Base-by-base conservation (phyloP, 2,888 invertebrate species). In the Bellardia bayeri region DNA sequence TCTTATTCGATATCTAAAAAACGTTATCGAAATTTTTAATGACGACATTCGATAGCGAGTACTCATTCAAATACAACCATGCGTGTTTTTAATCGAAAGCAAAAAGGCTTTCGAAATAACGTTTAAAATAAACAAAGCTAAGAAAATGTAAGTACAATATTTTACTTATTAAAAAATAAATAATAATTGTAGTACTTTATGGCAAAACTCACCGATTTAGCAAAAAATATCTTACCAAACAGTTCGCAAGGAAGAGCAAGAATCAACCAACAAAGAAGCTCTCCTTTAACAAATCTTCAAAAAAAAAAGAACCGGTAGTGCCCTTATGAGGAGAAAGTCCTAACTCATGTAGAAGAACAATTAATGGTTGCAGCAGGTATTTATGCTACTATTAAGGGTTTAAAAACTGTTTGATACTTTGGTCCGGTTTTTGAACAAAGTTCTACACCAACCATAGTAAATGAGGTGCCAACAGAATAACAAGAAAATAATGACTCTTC, bases 301-400 rank as follows among this genome's bases (percentile, higher is more conserved):
- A 40, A 45, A 5, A 11, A 72, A 58, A 45, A 56, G 58, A 56
- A 58, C 61, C 6, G 61, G 75, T 49, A 49, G 75, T 13, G 33
- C 49, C 61, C 63, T 3, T 75, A 51, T 61, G 61, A 75, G n/a
- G 75, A 75, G 49, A 75, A 75, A 61, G 30, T 61, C 14, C 40
- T 72, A 11, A 37, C 72, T 9, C 56, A 56, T 16, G 72, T 40
- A 40, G 72, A 72, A 14, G 56, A 72, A 42, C 37, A 56, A 8
- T 56, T 72, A 37, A n/a, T 56, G 56, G 56, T 37, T 54, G 54
- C 72, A 6, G 54, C 72, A 16, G 56, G 56, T 9, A 37, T 71
- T 23, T 9, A 54, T 40, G 40, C 6, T 11, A 3, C 72, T 56
- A 40, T 72, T 16, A 56, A 72, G 9, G 72, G 56, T 56, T 40